Base-by-base conservation (phyloP, 1,140 invertebrate genomes). In the Zaprionus inermis region DNA sequence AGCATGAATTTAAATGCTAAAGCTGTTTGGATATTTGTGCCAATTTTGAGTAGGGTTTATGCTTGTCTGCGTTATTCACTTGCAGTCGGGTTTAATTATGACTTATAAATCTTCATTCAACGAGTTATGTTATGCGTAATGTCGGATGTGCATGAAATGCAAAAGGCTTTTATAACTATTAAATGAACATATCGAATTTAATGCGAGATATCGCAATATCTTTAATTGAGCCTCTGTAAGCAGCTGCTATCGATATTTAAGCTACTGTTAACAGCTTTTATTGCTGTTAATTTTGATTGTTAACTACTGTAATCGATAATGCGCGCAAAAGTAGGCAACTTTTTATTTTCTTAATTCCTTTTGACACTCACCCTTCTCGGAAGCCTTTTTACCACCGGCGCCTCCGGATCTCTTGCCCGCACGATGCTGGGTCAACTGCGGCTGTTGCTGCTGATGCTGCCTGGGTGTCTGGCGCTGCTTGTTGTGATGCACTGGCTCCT, bases 361-460 rank as follows among this genome's bases (percentile, higher is more conserved):
- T n/a, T n/a, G n/a, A n/a, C 5, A 55, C 41, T 68, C 52, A 66
- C 64, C 73, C 24, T 80, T 84, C 12, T 83, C 75, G 0, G 79
- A 34, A 11, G 70, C 44, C 38, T 68, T 76, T 12, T 76, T 73
- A 30, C 74, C 32, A 30, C 74, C 32, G 51, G 76, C 68, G 5
- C 73, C 32, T 44, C 77, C 68, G 9, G 79, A 56, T 56, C 61
- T 63, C 46, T 81, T 78, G 41, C 60, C 54, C 14, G 67, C 44
- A n/a, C 60, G 66, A 55, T 72, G 78, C 63, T 68, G 77, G 38
- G 38, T 44, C 38, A 44, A 44, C 38, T 44, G 38, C n/a, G n/a
- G n/a, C 14, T 38, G 41, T 6, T 46, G 41, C 18, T 46, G 16
- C 41, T 46, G 41, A 16, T 52, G 49, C 14, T 68, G 72, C 11